These are phyloP conservation scores for Papilio polyxenes DNA, from an alignment of 1,140 invertebrate species.

Conservation along the genomic window DNA sequence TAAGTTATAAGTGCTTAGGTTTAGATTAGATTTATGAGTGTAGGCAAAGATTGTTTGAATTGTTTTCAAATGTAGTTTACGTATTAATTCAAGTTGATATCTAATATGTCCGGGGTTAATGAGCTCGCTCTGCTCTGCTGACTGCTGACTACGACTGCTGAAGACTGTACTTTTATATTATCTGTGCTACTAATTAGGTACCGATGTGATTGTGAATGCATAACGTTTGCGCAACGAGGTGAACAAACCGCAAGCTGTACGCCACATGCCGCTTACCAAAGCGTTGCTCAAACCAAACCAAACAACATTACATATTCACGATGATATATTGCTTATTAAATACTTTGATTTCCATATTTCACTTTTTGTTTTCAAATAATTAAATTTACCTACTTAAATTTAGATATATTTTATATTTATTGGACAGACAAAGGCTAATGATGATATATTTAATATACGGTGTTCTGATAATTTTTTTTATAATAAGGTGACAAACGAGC, in stretches of 20 bases:
- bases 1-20: no score
- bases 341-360: neutral
- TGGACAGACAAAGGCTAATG: no score
- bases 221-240: neutral
- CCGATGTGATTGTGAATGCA: neutral
- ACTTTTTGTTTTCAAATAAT: neutral
- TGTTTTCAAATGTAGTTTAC: no score
- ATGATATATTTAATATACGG: no score
- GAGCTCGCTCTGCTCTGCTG: neutral
- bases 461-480: no score
- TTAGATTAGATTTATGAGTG: no score
- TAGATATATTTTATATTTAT: no score
- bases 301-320: neutral
- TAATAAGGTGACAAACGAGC: no score
- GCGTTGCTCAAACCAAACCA: constrained; percentile 1
- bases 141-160: neutral
- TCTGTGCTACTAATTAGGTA: neutral
- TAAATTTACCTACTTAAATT: no score
- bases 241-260: neutral
- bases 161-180: neutral
- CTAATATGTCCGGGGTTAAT: neutral
- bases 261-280: neutral
- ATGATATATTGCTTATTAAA: neutral
- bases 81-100: no score
- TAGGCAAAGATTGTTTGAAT: no score